Conservation (phyloP, 2,797 vertebrate species). For the Eulemur coronatus region DNA sequence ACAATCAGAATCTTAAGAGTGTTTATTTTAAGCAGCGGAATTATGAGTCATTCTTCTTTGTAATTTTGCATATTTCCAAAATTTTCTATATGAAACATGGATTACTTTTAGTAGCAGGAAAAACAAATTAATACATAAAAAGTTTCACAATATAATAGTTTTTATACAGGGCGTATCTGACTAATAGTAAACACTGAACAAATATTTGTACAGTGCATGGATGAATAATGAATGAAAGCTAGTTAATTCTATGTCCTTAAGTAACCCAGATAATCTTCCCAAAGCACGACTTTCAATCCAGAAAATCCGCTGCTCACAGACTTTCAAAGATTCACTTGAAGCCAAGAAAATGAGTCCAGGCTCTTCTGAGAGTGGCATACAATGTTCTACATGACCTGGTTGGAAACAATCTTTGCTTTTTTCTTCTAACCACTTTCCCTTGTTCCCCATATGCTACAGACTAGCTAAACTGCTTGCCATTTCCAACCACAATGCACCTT, state of each 20-base stretch:
- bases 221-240: not conserved
- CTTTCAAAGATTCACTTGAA: not conserved
- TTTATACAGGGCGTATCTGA: not conserved
- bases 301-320: not conserved
- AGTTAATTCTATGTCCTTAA: not conserved
- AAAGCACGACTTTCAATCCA: not conserved
- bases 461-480: not conserved
- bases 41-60: slow-evolving; percentile 28
- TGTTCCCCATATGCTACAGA: not conserved
- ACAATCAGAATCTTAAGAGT: not conserved
- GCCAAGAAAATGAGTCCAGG: not conserved
- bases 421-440: not conserved
- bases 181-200: not conserved
- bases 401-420: not conserved
- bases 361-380: not conserved
- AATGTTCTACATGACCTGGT: not conserved
- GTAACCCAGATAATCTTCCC: not conserved
- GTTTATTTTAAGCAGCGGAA: not conserved
- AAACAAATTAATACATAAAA: not conserved
- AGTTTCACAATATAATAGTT: not conserved
- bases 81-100: not conserved
- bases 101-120: not conserved
- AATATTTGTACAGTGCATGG: not conserved
- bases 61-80: slow-evolving; percentile 20
- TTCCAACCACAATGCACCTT: not conserved